Evolutionary conservation across 30 jellyfish, hydroid and myxozoan species (phyloP), one percentile per base, ranked within the genome.

Genomic region (Hydractinia echinata): DNA sequence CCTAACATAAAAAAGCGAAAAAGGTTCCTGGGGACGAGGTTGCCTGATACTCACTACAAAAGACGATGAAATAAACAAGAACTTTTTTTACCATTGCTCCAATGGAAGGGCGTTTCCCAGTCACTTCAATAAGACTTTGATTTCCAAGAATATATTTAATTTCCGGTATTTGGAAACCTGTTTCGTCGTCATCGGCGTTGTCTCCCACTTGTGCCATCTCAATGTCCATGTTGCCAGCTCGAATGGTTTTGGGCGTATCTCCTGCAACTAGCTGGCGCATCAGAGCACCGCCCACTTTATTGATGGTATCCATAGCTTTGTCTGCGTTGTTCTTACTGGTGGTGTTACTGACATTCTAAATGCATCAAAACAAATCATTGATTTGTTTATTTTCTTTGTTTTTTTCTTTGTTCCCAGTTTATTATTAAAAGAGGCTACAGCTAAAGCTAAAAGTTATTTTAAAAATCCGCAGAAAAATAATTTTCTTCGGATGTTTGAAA

Each of bases 211-310:
- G 96, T 8, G 98, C 84, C 96, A 92, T 86, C 67, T 92, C 86
- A 51, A 92, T 69, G 30, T 81, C 83, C 95, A 84, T 83, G 55
- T 84, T 81, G 5, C 95, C 89, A 62, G 79, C 82, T 6, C 84
- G 50, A 76, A 89, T 68, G n/a, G 61, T 72, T 21, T 91, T 83
- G 13, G 95, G 95, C 85, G 67, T 81, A 61, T 89, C 97, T 4
- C 97, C 97, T 1, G 95, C 96, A n/a, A 92, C 96, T 84, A 92
- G 58, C 72, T 92, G 98, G 0, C 98, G 96, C 88, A 86, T 49
- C 18, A 86, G 73, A 11, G 98, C 87, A 6, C 98, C 96, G 62
- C 98, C 98, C 21, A 92, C 89, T 61, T 83, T 92, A 53, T 82
- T 71, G 48, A 92, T 87, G n/a, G 98, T 92, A 73, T 83, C 95